Evolutionary conservation across 2,888 invertebrate species (phyloP).

Genomic region (Baccha elongata): DNA sequence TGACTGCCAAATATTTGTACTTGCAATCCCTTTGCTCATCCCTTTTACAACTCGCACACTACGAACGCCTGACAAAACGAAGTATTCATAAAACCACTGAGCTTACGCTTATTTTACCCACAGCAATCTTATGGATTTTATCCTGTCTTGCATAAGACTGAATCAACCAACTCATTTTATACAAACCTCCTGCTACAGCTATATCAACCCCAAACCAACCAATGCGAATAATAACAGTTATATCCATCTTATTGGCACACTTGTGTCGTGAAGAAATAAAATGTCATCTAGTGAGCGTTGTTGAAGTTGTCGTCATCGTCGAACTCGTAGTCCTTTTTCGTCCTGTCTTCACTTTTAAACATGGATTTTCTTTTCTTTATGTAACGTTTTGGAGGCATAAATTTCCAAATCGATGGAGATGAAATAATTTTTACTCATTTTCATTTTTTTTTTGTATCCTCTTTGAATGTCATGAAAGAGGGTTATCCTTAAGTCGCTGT

Average conservation of each 20-base stretch:
- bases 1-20: conserved; percentile 67
- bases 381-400: conserved; percentile 75
- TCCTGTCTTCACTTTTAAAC: conserved; percentile 32
- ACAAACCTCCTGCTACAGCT: background rate
- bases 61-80: conserved; percentile 68
- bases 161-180: conserved; percentile 10
- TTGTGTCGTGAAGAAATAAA: conserved; percentile 76
- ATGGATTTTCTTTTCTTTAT: conserved; percentile 36
- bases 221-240: conserved; percentile 77
- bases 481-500: conserved; percentile 22
- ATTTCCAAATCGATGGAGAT: conserved; percentile 80
- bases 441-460: background rate
- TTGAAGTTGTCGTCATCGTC: conserved; percentile 63
- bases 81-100: conserved; percentile 81
- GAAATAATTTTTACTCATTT: conserved; percentile 78
- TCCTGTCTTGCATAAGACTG: conserved; percentile 46
- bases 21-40: conserved; percentile 34
- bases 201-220: conserved; percentile 24
- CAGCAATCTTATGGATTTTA: conserved; percentile 41
- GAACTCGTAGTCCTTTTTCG: conserved; percentile 16
- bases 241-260: conserved; percentile 81
- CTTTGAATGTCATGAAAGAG: conserved; percentile 17
- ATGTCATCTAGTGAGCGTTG: conserved; percentile 41
- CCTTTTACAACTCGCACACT: conserved; percentile 26
- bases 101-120: conserved; percentile 81